Percentiles rank a stretch among this genome's conserved stretches.
phyloP scores from a whole-genome alignment of 2,888 invertebrate species.

The Lithophane semibrunnea region DNA sequence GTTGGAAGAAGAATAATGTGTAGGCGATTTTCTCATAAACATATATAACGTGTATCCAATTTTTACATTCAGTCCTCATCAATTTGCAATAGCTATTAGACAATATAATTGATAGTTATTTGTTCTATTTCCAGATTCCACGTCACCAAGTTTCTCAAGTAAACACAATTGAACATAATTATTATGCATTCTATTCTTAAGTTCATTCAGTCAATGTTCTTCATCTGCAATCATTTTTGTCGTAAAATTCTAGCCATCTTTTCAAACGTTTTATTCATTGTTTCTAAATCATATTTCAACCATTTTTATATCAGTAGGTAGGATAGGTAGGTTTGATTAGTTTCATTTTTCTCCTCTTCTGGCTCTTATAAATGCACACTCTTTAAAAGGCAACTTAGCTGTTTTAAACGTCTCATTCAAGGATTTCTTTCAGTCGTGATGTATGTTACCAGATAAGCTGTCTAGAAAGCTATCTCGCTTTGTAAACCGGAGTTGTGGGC shows the following conservation, averaged over 20 bases:
- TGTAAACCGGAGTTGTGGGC: constrained; percentile 2
- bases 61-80: not conserved
- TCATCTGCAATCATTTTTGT: not conserved
- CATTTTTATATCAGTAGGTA: not conserved
- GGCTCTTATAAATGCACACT: not conserved
- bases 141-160: not conserved
- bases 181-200: not conserved
- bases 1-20: not conserved
- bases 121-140: not conserved
- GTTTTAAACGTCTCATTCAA: constrained; percentile 28
- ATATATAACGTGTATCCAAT: not conserved
- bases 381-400: constrained; percentile 13
- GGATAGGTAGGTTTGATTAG: too few species aligned
- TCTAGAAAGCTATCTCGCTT: constrained; percentile 22
- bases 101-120: not conserved
- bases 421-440: constrained; percentile 27
- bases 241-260: not conserved
- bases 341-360: too few species aligned
- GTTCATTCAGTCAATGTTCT: not conserved
- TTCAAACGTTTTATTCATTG: not conserved
- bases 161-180: not conserved
- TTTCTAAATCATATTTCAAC: constrained; percentile 14
- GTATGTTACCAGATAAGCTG: constrained; percentile 44
- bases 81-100: not conserved
- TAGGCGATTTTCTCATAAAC: not conserved